These are phyloP conservation scores for Potamilus streckersoni DNA, from an alignment of 1,140 invertebrate genomes.

Conservation along the genomic window DNA sequence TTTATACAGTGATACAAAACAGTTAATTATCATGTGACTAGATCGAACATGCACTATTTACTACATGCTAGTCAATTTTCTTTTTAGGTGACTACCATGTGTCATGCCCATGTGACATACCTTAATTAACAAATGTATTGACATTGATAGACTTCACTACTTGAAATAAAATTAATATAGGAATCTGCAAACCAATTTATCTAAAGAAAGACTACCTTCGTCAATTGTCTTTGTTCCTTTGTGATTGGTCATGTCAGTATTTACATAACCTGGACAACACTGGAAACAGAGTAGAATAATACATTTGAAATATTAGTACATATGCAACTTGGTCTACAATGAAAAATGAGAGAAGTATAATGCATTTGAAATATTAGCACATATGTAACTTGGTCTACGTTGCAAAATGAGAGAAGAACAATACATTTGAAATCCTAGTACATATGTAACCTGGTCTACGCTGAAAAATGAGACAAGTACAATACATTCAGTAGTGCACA, in stretches of 20 bases:
- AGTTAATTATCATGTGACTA: constrained; percentile 28
- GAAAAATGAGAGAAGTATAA: no score
- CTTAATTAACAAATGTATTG: background rate
- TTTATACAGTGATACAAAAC: no score
- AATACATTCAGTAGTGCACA: no score
- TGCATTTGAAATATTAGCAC: no score
- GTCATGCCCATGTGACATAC: constrained; percentile 67
- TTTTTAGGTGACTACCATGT: background rate
- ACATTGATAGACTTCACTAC: background rate
- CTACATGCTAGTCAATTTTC: no score
- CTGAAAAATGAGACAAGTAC: no score
- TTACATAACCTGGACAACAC: constrained; percentile 75
- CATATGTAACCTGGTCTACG: no score
- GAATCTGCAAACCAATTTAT: constrained; percentile 2
- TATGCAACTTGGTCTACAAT: constrained; percentile 75
- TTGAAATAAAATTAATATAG: background rate
- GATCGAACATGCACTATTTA: constrained; percentile 70
- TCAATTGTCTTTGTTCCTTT: constrained; percentile 77
- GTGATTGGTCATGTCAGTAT: constrained; percentile 81
- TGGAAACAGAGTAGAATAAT: constrained; percentile 16
- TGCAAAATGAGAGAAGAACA: no score
- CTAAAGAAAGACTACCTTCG: constrained; percentile 68
- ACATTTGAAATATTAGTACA: constrained; percentile 79
- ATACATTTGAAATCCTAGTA: no score
- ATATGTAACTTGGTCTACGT: no score